phyloP scores from a whole-genome alignment of 2,113 vertebrate genomes.

The Oenanthe oenanthe region DNA sequence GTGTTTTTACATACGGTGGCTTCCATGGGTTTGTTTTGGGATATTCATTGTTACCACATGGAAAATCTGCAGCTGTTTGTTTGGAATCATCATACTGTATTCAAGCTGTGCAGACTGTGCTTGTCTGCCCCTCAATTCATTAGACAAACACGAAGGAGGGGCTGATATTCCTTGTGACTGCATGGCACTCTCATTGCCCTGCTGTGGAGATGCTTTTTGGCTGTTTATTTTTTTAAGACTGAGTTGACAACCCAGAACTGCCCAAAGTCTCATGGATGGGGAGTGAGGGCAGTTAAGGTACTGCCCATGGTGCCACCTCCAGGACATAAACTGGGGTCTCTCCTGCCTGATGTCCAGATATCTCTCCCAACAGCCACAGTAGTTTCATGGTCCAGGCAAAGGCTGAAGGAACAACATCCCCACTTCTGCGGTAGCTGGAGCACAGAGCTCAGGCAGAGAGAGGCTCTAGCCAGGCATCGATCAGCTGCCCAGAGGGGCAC shows the following conservation, averaged over 20 bases:
- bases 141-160: fast-evolving
- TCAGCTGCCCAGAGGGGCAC: neutral
- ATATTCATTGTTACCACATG: neutral
- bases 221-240: neutral
- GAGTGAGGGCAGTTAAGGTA: neutral
- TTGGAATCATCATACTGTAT: neutral
- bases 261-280: neutral
- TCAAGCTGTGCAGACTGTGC: neutral
- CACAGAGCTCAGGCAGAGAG: neutral
- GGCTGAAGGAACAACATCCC: neutral
- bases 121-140: fast-evolving
- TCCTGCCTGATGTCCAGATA: neutral
- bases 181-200: neutral
- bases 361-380: neutral
- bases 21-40: neutral
- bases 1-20: neutral
- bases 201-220: neutral
- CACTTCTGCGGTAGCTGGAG: neutral
- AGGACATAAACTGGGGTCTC: neutral
- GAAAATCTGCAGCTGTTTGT: neutral
- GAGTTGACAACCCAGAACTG: neutral
- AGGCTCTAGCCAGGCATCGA: neutral
- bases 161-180: neutral
- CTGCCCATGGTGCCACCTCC: neutral
- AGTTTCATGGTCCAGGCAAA: neutral